Conservation (phyloP, 2,113 vertebrate species). For the Orycteropus afer region DNA sequence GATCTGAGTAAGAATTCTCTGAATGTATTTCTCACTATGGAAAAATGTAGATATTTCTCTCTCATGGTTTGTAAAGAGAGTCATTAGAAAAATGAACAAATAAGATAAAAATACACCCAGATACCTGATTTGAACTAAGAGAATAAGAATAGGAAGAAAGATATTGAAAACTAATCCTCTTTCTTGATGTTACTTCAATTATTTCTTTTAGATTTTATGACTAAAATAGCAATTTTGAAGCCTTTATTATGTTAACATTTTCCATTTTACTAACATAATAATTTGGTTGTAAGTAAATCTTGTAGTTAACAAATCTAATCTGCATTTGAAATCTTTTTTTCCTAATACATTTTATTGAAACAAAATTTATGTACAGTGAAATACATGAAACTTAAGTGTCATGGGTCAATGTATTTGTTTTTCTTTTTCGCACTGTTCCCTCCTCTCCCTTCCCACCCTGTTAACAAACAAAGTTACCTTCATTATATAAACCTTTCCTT, state of each 20-base stretch:
- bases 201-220: neutral
- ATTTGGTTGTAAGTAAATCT: neutral
- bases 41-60: neutral
- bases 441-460: no score
- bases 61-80: neutral
- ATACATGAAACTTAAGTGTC: no score
- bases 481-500: no score
- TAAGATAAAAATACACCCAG: neutral
- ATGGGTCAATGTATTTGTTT: no score
- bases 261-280: neutral
- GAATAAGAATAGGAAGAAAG: neutral
- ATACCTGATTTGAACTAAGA: neutral
- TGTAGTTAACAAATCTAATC: neutral
- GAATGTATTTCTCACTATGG: neutral
- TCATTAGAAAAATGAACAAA: neutral
- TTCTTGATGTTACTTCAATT: neutral
- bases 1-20: neutral
- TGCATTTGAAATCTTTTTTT: no score
- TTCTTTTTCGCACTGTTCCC: no score
- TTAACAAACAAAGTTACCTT: no score
- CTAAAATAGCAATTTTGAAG: neutral
- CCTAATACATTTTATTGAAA: no score
- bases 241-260: neutral
- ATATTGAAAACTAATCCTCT: neutral
- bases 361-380: no score